Evolutionary conservation across 1,140 invertebrate genomes (phyloP).

Genomic region (Dendroctonus valens): DNA sequence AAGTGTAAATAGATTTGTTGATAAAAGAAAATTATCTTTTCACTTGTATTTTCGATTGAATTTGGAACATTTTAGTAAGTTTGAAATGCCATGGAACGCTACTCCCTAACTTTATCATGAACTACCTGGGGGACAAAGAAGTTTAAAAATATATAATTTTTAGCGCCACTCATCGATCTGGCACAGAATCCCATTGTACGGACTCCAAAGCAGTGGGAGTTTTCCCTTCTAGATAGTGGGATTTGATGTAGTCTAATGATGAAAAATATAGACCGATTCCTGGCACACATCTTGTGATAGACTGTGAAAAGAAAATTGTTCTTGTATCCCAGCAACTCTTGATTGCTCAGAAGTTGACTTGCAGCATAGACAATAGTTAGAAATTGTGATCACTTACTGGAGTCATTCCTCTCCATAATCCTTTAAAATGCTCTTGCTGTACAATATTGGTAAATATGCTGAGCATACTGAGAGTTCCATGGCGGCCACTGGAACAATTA

Average conservation of each 20-base stretch:
- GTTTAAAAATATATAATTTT: too few relatives aligned
- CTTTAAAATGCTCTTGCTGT: constrained; percentile 64
- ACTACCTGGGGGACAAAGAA: too few relatives aligned
- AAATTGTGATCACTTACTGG: constrained; percentile 61
- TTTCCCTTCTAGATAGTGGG: constrained; percentile 57
- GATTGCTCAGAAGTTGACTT: too few relatives aligned
- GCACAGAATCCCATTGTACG: constrained; percentile 74
- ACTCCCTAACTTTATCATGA: too few relatives aligned
- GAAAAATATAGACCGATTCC: constrained; percentile 91
- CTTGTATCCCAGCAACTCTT: too few relatives aligned
- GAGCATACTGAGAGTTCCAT: constrained; percentile 62
- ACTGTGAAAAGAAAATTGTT: constrained; percentile 58
- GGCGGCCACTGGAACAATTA: constrained; percentile 35
- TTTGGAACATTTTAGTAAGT: too few relatives aligned
- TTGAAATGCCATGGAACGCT: too few relatives aligned
- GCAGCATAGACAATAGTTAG: too few relatives aligned
- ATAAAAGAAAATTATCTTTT: too few relatives aligned
- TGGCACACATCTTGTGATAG: constrained; percentile 80
- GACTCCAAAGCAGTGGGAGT: constrained; percentile 70
- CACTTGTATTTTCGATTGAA: too few relatives aligned
- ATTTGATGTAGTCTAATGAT: constrained; percentile 76
- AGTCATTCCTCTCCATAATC: constrained; percentile 83
- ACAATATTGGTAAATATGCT: constrained; percentile 66
- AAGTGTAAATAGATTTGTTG: too few relatives aligned
- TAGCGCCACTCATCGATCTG: constrained; percentile 74